phyloP scores from a whole-genome alignment of 2,797 vertebrate genomes.

The Phaenicophaeus curvirostris region DNA sequence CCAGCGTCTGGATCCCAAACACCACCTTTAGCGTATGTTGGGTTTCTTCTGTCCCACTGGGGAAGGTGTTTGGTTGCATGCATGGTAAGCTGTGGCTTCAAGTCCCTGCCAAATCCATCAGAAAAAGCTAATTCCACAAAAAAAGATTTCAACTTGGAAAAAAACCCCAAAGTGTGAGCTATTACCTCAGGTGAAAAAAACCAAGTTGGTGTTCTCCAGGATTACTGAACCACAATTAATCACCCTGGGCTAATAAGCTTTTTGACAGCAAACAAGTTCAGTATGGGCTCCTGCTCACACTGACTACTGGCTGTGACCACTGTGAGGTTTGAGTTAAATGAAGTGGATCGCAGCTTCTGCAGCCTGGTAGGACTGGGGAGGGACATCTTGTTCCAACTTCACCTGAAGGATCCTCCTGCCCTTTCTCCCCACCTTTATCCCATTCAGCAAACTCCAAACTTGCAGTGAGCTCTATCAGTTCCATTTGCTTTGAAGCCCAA shows the following conservation, averaged over 20 bases:
- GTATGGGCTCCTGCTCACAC: not conserved
- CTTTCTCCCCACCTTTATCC: too few relatives aligned
- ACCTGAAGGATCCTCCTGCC: not conserved
- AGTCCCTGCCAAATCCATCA: not conserved
- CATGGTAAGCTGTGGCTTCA: accelerated
- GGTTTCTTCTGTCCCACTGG: not conserved
- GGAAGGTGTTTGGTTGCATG: not conserved
- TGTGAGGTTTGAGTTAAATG: not conserved
- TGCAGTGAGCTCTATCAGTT: not conserved
- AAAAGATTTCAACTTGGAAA: not conserved
- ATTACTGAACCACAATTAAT: not conserved
- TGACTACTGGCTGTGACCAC: not conserved
- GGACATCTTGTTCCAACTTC: not conserved
- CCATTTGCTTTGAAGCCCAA: not conserved
- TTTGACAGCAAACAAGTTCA: not conserved
- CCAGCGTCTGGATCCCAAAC: not conserved
- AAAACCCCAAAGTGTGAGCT: not conserved
- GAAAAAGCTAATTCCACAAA: not conserved
- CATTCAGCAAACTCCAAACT: not conserved
- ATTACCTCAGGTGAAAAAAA: not conserved
- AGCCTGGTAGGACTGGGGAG: not conserved
- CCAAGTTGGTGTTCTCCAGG: not conserved
- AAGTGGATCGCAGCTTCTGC: not conserved
- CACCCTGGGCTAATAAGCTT: not conserved
- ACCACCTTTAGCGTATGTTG: not conserved